phyloP scores from a whole-genome alignment of 2,888 invertebrate species.

The Epirrita christyi region DNA sequence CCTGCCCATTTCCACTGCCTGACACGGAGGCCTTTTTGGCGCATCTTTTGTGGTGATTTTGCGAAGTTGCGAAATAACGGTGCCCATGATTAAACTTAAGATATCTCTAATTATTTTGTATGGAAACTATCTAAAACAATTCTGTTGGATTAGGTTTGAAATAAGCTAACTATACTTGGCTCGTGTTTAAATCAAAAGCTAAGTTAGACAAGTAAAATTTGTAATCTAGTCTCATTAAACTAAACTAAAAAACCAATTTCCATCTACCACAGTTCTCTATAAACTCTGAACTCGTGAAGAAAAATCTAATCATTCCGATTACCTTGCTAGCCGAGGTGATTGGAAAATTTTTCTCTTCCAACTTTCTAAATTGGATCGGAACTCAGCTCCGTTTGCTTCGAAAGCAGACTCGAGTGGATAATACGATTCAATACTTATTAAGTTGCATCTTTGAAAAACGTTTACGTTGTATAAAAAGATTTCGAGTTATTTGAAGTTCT shows the following conservation, averaged over 20 bases:
- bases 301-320: constrained; percentile 74
- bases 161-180: too few species aligned
- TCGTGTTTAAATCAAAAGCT: too few species aligned
- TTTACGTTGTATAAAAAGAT: constrained; percentile 60
- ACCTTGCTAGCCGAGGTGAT: constrained; percentile 69
- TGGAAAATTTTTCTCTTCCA: constrained; percentile 77
- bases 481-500: constrained; percentile 23
- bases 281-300: constrained; percentile 40
- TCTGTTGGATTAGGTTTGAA: too few species aligned
- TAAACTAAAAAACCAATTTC: constrained; percentile 26
- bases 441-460: constrained; percentile 75
- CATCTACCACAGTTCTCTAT: constrained; percentile 6
- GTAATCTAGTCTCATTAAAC: constrained; percentile 26
- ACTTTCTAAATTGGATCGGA: constrained; percentile 82
- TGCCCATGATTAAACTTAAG: too few species aligned
- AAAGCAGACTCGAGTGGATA: constrained; percentile 68
- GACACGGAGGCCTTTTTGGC: too few species aligned
- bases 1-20: too few species aligned
- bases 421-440: constrained; percentile 76
- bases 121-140: too few species aligned
- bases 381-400: constrained; percentile 69
- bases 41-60: too few species aligned
- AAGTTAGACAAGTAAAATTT: constrained; percentile 8
- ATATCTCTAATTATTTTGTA: too few species aligned
- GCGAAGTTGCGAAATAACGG: too few species aligned